Base-by-base conservation (phyloP, 2,888 invertebrate species). In the Pterostichus niger region DNA sequence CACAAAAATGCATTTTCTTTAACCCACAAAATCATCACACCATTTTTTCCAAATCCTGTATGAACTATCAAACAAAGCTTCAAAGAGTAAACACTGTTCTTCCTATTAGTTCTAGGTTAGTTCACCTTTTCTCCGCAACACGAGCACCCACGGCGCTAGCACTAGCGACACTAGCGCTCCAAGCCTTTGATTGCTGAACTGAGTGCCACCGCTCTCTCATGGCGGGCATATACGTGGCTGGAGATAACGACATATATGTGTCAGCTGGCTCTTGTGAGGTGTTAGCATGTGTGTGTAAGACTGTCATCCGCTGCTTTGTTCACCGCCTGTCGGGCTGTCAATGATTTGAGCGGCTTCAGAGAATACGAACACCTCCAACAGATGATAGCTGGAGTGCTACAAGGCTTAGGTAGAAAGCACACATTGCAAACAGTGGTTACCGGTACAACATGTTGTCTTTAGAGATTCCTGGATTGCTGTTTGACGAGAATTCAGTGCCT, bases 301-400 rank as follows among this genome's bases (percentile, higher is more conserved):
- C 35, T 31, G 64, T 35, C 64, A 64, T 64, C 64, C 64, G 64
- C 33, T 64, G 64, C 64, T 64, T 64, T 64, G 64, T 49, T 49
- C 49, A 6, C 2, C 5, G 13, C 11, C 49, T 49, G n/a, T 49
- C 49, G 13, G 13, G 33, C n/a, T 64, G 64, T 64, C 64, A 64
- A 64, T 64, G 64, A 64, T 64, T 33, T 35, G 13, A 64, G 35
- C 33, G 35, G 33, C 35, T 40, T 40, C 40, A 40, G 2, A 40
- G 40, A 40, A 40, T 40, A 40, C 40, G 40, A 40, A 40, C 40
- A 40, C 40, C 40, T 40, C 40, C 49, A n/a, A 49, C 9, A 49
- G 49, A 10, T 49, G 49, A 49, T 49, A 49, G 49, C n/a, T 49
- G 49, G 5, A 49, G n/a, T 49, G 49, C 49, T n/a, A 49, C 49